Evolutionary conservation across 2,797 vertebrate genomes (phyloP).

Genomic region (Erethizon dorsatum): DNA sequence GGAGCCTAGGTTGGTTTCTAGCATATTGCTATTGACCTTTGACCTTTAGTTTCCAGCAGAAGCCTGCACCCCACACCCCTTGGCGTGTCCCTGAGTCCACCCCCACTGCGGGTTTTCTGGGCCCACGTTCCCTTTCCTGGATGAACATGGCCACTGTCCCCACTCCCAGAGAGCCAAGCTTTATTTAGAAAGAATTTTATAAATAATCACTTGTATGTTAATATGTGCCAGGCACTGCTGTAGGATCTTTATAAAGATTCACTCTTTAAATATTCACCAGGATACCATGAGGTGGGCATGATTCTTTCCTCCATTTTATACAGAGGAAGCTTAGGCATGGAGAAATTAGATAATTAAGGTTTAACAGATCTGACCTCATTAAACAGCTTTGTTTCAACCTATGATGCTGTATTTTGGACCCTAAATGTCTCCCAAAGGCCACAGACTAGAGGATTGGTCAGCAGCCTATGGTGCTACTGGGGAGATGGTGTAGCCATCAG

Average conservation of each 20-base stretch:
- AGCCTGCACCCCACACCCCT: background rate
- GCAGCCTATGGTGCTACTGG: background rate
- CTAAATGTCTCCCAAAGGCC: background rate
- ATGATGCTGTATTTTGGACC: background rate
- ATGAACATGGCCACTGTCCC: background rate
- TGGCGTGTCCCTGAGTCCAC: background rate
- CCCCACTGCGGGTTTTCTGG: background rate
- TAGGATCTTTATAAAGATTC: background rate
- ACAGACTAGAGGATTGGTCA: too few species aligned
- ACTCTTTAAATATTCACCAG: background rate
- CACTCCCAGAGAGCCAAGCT: background rate
- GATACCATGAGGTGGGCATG: background rate
- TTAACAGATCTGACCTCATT: background rate
- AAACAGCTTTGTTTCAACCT: background rate
- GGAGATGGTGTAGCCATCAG: background rate
- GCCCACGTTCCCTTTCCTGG: background rate
- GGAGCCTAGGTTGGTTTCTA: background rate
- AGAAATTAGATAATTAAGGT: background rate
- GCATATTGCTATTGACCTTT: background rate
- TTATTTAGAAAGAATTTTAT: constrained; percentile 24
- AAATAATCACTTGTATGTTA: background rate
- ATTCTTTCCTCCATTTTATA: background rate
- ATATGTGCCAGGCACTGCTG: background rate
- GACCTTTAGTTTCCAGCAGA: background rate
- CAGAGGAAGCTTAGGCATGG: background rate